Percentiles rank a stretch among this genome's conserved stretches.
Conservation (phyloP, 2,888 invertebrate species). For the Phengaris alcon region DNA sequence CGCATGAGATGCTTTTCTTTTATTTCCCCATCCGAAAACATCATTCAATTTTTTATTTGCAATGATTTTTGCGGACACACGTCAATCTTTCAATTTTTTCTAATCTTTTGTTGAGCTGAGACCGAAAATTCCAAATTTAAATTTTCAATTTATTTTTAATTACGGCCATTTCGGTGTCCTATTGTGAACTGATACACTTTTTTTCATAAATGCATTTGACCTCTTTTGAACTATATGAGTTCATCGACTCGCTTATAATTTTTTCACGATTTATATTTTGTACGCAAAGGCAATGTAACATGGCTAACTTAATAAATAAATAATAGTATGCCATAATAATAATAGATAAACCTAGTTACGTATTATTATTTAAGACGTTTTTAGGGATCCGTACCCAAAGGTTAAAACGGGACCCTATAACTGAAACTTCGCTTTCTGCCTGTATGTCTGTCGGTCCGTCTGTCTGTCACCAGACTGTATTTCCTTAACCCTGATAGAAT, state of each 20-base stretch:
- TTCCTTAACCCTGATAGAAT: too few relatives aligned
- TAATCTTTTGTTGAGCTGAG: constrained; percentile 59
- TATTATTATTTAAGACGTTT: too few relatives aligned
- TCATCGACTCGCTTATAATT: constrained; percentile 35
- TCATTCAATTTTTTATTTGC: constrained; percentile 71
- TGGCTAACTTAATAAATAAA: too few relatives aligned
- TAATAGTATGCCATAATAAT: too few relatives aligned
- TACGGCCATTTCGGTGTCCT: constrained; percentile 11
- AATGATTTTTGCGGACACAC: constrained; percentile 66
- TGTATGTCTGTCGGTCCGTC: too few relatives aligned
- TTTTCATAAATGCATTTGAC: constrained; percentile 42
- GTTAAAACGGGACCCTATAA: too few relatives aligned
- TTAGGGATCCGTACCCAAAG: too few relatives aligned
- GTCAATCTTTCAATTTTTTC: constrained; percentile 62
- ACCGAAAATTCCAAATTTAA: constrained; percentile 52
- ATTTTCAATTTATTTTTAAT: constrained; percentile 43
- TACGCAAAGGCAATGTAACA: too few relatives aligned
- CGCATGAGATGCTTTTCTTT: constrained; percentile 68
- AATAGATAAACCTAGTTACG: too few relatives aligned
- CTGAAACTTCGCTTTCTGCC: too few relatives aligned
- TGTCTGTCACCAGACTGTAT: too few relatives aligned
- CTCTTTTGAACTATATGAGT: constrained; percentile 52
- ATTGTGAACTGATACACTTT: constrained; percentile 26
- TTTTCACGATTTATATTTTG: neutral
- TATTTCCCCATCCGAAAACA: constrained; percentile 76